phyloP scores from a whole-genome alignment of 2,113 vertebrate genomes.

The Sakesphorus luctuosus region DNA sequence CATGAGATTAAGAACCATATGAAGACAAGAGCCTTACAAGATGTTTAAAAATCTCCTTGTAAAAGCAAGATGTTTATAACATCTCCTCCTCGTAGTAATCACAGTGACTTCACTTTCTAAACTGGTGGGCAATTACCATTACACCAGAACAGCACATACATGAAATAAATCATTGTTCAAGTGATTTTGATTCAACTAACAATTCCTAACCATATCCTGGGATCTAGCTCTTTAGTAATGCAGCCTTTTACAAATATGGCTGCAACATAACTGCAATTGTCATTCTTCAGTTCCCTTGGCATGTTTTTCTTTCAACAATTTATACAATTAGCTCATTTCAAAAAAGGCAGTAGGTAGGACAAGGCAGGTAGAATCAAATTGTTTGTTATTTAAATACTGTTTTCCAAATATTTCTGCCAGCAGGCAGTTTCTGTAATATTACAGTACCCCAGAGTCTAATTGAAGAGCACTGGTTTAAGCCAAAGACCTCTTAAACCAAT shows the following conservation, averaged over 20 bases:
- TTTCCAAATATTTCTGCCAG: background rate
- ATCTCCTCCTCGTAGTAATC: conserved; percentile 31
- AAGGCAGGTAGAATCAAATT: background rate
- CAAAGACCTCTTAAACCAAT: background rate
- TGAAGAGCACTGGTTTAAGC: background rate
- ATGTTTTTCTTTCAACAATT: background rate
- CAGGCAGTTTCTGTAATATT: background rate
- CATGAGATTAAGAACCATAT: conserved; percentile 20
- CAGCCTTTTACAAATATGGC: background rate
- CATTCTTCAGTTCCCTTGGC: background rate
- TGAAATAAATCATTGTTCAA: background rate
- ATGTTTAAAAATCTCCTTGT: background rate
- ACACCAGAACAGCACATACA: background rate
- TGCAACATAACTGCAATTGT: background rate
- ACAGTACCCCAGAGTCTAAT: background rate
- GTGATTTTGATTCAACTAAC: background rate
- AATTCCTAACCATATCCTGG: background rate
- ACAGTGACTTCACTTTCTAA: conserved; percentile 42
- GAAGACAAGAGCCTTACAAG: background rate
- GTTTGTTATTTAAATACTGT: conserved; percentile 11
- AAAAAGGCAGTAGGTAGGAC: background rate
- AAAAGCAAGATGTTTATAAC: background rate
- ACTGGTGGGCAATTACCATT: background rate
- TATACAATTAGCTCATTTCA: background rate
- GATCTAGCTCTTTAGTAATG: background rate